Percentiles rank a stretch among this genome's conserved stretches.
phyloP scores from a whole-genome alignment of 1,140 invertebrate genomes.

The Neodiprion fabricii region DNA sequence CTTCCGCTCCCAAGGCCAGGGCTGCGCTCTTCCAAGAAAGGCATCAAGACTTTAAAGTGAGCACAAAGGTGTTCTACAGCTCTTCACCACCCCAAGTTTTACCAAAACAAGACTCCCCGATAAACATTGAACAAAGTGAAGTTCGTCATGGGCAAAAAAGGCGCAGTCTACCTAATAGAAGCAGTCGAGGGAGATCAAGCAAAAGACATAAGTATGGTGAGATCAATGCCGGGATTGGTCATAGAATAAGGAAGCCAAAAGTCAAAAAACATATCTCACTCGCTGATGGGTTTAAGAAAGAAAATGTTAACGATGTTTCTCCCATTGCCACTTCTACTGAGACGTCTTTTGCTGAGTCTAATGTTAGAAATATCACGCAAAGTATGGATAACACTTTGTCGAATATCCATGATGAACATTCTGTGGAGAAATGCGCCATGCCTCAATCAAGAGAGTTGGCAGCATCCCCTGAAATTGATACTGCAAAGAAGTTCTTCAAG shows the following conservation, averaged over 20 bases:
- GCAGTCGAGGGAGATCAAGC: slow-evolving; percentile 18
- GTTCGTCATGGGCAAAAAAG: slow-evolving; percentile 30
- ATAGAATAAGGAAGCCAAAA: slow-evolving; percentile 52
- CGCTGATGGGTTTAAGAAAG: slow-evolving; percentile 21
- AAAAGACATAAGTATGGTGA: slow-evolving; percentile 37
- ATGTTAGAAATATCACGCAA: background rate
- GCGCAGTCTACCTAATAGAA: slow-evolving; percentile 34
- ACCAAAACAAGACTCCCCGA: slow-evolving; percentile 2
- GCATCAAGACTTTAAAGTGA: slow-evolving; percentile 38
- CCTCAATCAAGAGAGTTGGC: slow-evolving; percentile 5
- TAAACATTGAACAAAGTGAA: slow-evolving; percentile 23
- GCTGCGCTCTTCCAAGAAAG: slow-evolving; percentile 50
- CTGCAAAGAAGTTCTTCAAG: slow-evolving; percentile 52
- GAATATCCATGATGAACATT: background rate
- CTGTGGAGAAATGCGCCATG: background rate
- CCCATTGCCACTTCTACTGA: background rate
- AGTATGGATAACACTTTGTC: background rate
- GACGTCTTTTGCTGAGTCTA: background rate
- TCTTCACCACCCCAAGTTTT: background rate
- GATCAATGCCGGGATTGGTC: slow-evolving; percentile 52
- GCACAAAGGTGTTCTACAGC: slow-evolving; percentile 49
- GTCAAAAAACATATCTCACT: slow-evolving; percentile 28
- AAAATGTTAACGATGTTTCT: background rate
- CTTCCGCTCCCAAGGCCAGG: slow-evolving; percentile 43
- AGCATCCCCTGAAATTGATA: slow-evolving; percentile 33